A percentile compares a stretch with the other conserved stretches of the same genome.
Evolutionary conservation across 1,140 invertebrate genomes (phyloP).

Genomic region (Pseudomyrmex sp.): DNA sequence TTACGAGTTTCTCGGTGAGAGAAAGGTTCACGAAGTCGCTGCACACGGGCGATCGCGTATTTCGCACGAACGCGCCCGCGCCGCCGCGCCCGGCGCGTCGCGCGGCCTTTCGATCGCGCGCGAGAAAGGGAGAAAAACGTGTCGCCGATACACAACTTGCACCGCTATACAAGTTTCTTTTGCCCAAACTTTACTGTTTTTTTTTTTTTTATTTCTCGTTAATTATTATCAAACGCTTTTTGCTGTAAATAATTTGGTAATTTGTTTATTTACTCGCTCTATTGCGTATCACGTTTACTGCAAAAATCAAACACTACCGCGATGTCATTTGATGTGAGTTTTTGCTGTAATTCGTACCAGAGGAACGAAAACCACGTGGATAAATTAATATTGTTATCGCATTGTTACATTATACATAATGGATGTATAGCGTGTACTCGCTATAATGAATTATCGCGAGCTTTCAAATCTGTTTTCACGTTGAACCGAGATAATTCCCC

Average conservation of each 20-base stretch:
- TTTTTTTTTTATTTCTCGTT: too few species aligned
- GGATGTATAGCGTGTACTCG: too few species aligned
- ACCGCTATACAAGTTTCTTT: too few species aligned
- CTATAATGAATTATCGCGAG: not conserved
- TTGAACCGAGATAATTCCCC: constrained; percentile 15
- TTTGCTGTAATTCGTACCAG: constrained; percentile 25
- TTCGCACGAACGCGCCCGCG: not conserved
- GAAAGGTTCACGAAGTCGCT: constrained; percentile 57
- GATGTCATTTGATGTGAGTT: too few species aligned
- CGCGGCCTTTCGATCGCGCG: constrained; percentile 13
- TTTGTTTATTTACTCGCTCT: too few species aligned
- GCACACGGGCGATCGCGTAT: constrained; percentile 35
- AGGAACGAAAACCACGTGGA: not conserved
- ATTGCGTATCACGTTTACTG: too few species aligned
- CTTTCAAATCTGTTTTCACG: not conserved
- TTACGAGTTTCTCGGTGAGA: constrained; percentile 69
- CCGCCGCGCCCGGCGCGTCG: not conserved
- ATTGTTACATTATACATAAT: constrained; percentile 3
- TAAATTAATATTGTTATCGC: constrained; percentile 23
- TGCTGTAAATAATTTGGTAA: too few species aligned
- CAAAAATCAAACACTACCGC: too few species aligned
- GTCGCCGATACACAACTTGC: too few species aligned
- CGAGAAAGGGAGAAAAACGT: not conserved
- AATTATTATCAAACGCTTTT: too few species aligned
- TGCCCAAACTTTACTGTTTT: too few species aligned